These are phyloP conservation scores for Pentamera pediparva DNA, from an alignment of 53 echinoderm and acorn worm species.

Conservation along the genomic window DNA sequence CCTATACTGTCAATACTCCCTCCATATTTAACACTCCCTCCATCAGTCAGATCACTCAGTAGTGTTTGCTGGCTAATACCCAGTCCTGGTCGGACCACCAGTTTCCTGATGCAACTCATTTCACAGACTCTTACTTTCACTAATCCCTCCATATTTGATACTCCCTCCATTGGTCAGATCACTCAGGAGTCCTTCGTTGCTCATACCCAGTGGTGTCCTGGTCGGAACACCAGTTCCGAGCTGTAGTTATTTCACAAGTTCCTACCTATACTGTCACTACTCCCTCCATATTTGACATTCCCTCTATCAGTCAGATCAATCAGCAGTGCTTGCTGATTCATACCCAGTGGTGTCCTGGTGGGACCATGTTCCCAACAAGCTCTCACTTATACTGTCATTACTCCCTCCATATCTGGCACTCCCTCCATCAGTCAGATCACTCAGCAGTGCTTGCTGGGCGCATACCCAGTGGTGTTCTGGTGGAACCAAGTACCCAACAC, in stretches of 20 bases:
- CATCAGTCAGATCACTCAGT: too few relatives aligned
- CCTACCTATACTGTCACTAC: slow-evolving; percentile 56
- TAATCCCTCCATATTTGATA: not conserved
- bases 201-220: slow-evolving; percentile 83
- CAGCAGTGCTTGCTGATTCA: slow-evolving; percentile 60
- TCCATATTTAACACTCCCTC: too few relatives aligned
- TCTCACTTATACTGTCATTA: slow-evolving; percentile 52
- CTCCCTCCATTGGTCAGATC: slow-evolving; percentile 73
- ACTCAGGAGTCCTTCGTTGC: slow-evolving; percentile 66
- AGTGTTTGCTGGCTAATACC: too few relatives aligned
- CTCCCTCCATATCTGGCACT: slow-evolving; percentile 38
- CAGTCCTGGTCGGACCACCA: too few relatives aligned
- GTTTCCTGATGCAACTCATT: too few relatives aligned
- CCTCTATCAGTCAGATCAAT: slow-evolving; percentile 83
- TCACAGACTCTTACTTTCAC: not conserved
- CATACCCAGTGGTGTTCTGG: slow-evolving; percentile 86
- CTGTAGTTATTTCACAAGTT: not conserved
- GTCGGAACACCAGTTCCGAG: too few relatives aligned
- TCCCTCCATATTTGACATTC: slow-evolving; percentile 33
- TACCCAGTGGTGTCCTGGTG: slow-evolving; percentile 89
- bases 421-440: slow-evolving; percentile 79
- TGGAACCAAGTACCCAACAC: too few relatives aligned
- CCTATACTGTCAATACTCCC: too few relatives aligned
- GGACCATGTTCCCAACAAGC: slow-evolving; percentile 67
- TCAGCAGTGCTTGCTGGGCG: slow-evolving; percentile 63